These are phyloP conservation scores for Phasia obesa DNA, from an alignment of 2,888 invertebrate genomes.

Conservation along the genomic window DNA sequence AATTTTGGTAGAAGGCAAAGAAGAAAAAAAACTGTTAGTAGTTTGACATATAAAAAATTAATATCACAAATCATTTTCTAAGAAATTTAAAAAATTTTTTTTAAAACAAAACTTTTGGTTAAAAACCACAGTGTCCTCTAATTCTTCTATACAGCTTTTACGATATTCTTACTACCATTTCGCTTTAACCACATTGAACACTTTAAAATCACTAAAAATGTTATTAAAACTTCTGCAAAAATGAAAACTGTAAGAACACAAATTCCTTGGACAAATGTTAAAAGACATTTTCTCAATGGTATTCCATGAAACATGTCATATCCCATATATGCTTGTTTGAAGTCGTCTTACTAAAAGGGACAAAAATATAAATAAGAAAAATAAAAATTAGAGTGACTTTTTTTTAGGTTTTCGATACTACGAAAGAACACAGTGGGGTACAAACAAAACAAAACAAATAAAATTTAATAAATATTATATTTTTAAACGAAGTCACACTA, in stretches of 20 bases:
- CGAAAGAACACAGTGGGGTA: too few relatives aligned
- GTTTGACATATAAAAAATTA: too few relatives aligned
- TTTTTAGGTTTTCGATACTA: slow-evolving; percentile 30
- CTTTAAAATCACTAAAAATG: slow-evolving; percentile 13
- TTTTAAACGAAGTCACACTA: too few relatives aligned
- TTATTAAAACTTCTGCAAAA: background rate
- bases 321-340: background rate
- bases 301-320: slow-evolving; percentile 46
- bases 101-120: too few relatives aligned
- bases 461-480: too few relatives aligned
- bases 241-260: background rate
- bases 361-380: background rate
- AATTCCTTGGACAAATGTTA: slow-evolving; percentile 39
- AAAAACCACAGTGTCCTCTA: background rate
- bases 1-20: background rate
- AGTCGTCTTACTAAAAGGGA: background rate
- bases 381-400: slow-evolving; percentile 12
- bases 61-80: too few relatives aligned
- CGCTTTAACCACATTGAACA: background rate
- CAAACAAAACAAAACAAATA: too few relatives aligned
- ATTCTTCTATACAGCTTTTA: background rate
- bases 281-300: slow-evolving; percentile 41
- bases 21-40: too few relatives aligned
- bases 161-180: background rate
- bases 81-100: too few relatives aligned